These are phyloP conservation scores for Ptilonorhynchus violaceus DNA, from an alignment of 2,113 vertebrate species.

Conservation along the genomic window DNA sequence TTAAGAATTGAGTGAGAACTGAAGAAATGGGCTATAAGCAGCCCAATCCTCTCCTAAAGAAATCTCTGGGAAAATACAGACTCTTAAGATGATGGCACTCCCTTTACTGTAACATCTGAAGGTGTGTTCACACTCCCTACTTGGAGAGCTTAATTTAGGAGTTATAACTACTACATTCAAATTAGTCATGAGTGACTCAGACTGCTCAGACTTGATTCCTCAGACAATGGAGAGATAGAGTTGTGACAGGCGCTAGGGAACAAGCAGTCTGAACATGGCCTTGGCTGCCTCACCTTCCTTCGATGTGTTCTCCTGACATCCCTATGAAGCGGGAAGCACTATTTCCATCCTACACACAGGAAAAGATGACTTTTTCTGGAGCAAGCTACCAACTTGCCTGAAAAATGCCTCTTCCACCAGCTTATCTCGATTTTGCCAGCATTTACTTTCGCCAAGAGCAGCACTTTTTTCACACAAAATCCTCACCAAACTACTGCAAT, in stretches of 20 bases:
- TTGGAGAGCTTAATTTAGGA: background rate
- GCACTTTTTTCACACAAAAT: background rate
- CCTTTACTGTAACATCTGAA: slow-evolving; percentile 2
- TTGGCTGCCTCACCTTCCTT: background rate
- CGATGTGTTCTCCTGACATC: background rate
- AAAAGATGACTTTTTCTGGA: background rate
- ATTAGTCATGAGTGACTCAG: slow-evolving; percentile 52
- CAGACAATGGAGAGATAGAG: slow-evolving; percentile 27
- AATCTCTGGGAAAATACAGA: background rate
- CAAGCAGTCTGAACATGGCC: background rate
- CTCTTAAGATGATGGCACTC: background rate
- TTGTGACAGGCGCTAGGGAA: background rate
- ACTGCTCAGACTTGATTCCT: background rate
- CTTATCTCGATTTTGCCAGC: background rate
- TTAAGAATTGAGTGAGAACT: background rate
- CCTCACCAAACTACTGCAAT: background rate
- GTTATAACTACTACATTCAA: background rate
- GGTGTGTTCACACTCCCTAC: slow-evolving; percentile 42
- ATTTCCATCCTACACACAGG: background rate
- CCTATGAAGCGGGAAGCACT: background rate
- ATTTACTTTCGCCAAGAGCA: slow-evolving; percentile 28
- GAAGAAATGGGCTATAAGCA: background rate
- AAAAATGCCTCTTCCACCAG: background rate
- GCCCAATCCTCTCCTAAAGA: background rate
- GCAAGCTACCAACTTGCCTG: background rate